Percentiles rank a stretch among this genome's conserved stretches.
Conservation (phyloP, 2,113 vertebrate species). For the Erinaceus europaeus region DNA sequence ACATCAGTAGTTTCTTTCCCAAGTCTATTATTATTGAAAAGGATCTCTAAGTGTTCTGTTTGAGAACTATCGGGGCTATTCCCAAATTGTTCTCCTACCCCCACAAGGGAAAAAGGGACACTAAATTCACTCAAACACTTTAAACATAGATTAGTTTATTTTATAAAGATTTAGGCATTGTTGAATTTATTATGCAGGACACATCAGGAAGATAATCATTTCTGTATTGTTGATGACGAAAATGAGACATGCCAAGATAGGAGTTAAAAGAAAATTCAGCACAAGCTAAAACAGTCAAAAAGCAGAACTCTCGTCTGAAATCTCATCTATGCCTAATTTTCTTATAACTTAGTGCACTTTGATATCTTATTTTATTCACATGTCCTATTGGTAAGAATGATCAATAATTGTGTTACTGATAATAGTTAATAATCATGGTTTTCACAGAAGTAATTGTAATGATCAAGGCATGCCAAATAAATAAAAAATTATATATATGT, state of each 20-base stretch:
- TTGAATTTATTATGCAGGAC: neutral
- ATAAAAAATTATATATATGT: neutral
- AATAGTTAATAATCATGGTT: too few species aligned
- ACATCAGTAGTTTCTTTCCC: neutral
- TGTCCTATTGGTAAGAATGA: neutral
- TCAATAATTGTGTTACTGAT: neutral
- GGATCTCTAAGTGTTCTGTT: neutral
- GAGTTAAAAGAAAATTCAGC: neutral
- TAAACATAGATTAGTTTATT: neutral
- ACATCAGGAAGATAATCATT: neutral
- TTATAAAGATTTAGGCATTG: neutral
- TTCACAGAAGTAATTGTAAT: neutral
- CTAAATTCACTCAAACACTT: neutral
- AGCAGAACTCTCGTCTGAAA: neutral
- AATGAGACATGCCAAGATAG: neutral
- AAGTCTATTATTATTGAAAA: neutral
- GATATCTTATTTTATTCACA: neutral
- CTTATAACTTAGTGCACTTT: neutral
- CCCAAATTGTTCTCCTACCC: too few species aligned
- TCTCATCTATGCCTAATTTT: accelerated
- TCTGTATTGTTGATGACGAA: neutral
- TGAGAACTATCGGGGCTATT: too few species aligned
- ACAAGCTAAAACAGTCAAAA: neutral
- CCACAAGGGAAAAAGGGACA: neutral
- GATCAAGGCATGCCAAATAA: neutral